Percentiles rank a stretch among this genome's conserved stretches.
These are phyloP conservation scores for Anolis sagrei DNA, from an alignment of 2,113 vertebrate species.

Conservation along the genomic window DNA sequence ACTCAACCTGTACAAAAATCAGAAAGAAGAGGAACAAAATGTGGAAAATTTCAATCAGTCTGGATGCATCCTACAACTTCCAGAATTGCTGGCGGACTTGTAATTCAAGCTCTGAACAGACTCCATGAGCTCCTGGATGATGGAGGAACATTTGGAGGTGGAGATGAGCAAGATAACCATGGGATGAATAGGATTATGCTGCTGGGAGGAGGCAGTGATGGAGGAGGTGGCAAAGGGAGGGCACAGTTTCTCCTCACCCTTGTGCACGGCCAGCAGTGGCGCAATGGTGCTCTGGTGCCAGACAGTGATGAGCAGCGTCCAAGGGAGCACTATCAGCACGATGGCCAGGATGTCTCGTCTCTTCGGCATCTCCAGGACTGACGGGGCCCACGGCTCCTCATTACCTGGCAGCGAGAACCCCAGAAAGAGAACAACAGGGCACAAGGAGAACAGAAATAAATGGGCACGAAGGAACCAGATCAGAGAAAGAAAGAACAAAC, in stretches of 20 bases:
- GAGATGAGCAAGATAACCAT: slow-evolving; percentile 62
- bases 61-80: too few relatives aligned
- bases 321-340: slow-evolving; percentile 98
- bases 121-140: slow-evolving; percentile 19
- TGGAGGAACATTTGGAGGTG: slow-evolving; percentile 50
- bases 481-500: slow-evolving; percentile 45
- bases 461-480: slow-evolving; percentile 70
- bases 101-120: background rate
- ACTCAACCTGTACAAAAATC: too few relatives aligned
- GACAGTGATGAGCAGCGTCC: slow-evolving; percentile 98
- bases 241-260: slow-evolving; percentile 84
- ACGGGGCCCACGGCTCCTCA: slow-evolving; percentile 94
- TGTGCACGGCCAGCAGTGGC: slow-evolving; percentile 92
- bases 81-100: background rate
- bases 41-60: too few relatives aligned
- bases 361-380: slow-evolving; percentile 99
- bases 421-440: slow-evolving; percentile 77
- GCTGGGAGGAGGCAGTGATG: slow-evolving; percentile 38
- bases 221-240: slow-evolving; percentile 31
- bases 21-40: too few relatives aligned
- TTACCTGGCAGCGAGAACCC: slow-evolving; percentile 88
- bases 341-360: slow-evolving; percentile 99
- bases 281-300: slow-evolving; percentile 98
- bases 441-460: slow-evolving; percentile 79
- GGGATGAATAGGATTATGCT: slow-evolving; percentile 57